Percentiles rank a stretch among this genome's conserved stretches.
Evolutionary conservation across 2,113 vertebrate species (phyloP).

Genomic region (Archocentrus centrarchus): DNA sequence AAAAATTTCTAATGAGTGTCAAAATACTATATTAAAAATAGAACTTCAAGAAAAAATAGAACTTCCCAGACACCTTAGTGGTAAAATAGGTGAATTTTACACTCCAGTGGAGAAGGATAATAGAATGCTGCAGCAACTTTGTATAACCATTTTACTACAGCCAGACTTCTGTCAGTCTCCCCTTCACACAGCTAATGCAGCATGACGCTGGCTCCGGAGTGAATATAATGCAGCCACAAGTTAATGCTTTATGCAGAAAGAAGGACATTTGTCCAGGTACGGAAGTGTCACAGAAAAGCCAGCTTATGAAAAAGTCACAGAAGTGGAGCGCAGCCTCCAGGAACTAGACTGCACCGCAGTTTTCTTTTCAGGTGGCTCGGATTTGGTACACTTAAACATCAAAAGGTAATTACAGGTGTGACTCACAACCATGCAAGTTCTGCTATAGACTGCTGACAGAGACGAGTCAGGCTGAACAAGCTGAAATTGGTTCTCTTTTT

Average conservation of each 20-base stretch:
- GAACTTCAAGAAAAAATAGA: not conserved
- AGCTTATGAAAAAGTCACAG: constrained; percentile 14
- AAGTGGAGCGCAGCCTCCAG: not conserved
- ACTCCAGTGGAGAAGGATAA: constrained; percentile 35
- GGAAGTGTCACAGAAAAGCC: constrained; percentile 30
- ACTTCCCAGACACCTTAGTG: not conserved
- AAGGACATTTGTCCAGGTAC: constrained; percentile 42
- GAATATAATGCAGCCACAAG: constrained; percentile 53
- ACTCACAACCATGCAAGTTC: not conserved
- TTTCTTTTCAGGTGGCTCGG: not conserved
- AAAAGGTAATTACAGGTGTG: constrained; percentile 26
- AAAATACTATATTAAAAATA: not conserved
- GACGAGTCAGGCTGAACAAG: not conserved
- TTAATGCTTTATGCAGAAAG: constrained; percentile 43
- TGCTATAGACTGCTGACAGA: not conserved
- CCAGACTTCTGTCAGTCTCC: constrained; percentile 41
- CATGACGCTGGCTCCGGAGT: constrained; percentile 15
- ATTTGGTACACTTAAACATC: constrained; percentile 1
- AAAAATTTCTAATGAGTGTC: not conserved
- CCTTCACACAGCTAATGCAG: constrained; percentile 58
- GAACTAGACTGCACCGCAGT: constrained; percentile 2
- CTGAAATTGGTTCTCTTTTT: constrained; percentile 4
- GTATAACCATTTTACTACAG: constrained; percentile 44
- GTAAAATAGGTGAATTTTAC: constrained; percentile 16
- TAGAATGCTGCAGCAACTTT: constrained; percentile 50